Evolutionary conservation across 2,113 vertebrate species (phyloP), one percentile per base, ranked within the genome.

Genomic region (Heterotilapia buettikoferi): DNA sequence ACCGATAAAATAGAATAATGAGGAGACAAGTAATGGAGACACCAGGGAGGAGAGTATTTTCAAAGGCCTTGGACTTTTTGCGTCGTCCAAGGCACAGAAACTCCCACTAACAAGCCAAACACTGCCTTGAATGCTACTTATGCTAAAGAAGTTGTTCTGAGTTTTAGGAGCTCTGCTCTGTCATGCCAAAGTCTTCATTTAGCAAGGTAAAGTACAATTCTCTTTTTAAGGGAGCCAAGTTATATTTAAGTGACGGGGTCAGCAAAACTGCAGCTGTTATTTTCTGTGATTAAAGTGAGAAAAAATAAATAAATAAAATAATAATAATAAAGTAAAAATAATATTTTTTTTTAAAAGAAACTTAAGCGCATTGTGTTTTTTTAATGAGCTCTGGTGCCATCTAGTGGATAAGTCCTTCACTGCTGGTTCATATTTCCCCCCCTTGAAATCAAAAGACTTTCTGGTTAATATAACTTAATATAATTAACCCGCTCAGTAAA

Each of bases 321-420:
- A 66, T 12, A 63, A 63, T 61, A 36, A 36, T 14, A 63, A 63
- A 3, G 31, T 26, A 54, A 53, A n/a, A 16, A 33, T 24, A 9
- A 0, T 33, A 3, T 19, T 31, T 8, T 38, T 11, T 0, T 3
- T 1, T n/a, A n/a, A n/a, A n/a, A n/a, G n/a, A 2, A 33, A 54
- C 31, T 52, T 19, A 36, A n/a, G 26, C 11, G 7, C 12, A n/a
- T 40, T 5, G 21, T 11, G 14, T 0, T 5, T 9, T 71, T 76
- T 18, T 18, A 47, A 29, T 31, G 14, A 47, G 26, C 16, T 86
- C 52, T 86, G 36, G 9, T 71, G 8, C 52, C 85, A 86, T 76
- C 85, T 86, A 59, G 85, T 59, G 85, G 52, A 36, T 3, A 24
- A 5, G 33, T 40, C 6, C 13, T 57, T 18, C 50, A 36, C 18